phyloP scores from a whole-genome alignment of 2,797 vertebrate species.

The Apogon hyalosoma region DNA sequence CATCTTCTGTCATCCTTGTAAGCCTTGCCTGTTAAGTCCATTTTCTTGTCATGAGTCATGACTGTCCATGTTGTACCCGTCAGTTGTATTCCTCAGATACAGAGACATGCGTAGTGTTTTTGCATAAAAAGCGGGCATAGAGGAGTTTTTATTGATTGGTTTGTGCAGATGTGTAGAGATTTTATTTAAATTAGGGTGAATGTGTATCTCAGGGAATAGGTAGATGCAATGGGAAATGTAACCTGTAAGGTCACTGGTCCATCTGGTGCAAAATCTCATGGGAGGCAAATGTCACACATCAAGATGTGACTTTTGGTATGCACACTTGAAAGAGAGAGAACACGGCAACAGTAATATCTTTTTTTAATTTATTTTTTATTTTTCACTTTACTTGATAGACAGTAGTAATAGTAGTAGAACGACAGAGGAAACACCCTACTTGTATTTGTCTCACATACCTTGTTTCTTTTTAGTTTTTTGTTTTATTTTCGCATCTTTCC shows the following conservation, averaged over 20 bases:
- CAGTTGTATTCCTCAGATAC: conserved; percentile 17
- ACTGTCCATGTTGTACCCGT: conserved; percentile 15
- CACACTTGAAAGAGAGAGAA: conserved; percentile 7
- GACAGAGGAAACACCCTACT: neutral
- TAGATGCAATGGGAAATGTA: conserved; percentile 24
- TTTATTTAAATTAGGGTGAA: conserved; percentile 40
- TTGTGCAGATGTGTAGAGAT: conserved; percentile 15
- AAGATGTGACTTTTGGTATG: conserved; percentile 32
- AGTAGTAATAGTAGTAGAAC: no score
- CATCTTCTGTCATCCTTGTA: conserved; percentile 21
- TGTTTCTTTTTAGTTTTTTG: conserved; percentile 47
- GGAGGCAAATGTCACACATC: conserved; percentile 27
- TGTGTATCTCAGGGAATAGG: conserved; percentile 21
- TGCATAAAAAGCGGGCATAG: conserved; percentile 5
- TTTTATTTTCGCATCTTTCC: neutral
- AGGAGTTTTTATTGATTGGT: neutral
- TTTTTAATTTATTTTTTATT: conserved; percentile 1
- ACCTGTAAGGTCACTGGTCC: conserved; percentile 43
- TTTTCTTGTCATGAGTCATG: conserved; percentile 35
- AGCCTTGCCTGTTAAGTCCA: conserved; percentile 31
- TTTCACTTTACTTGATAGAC: neutral
- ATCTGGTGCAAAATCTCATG: conserved; percentile 51
- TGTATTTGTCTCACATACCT: conserved; percentile 50
- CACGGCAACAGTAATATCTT: conserved; percentile 5
- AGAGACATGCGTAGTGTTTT: conserved; percentile 7